Base-by-base conservation (phyloP, 35 echinoderm and acorn worm genomes). In the Acanthaster planci region DNA sequence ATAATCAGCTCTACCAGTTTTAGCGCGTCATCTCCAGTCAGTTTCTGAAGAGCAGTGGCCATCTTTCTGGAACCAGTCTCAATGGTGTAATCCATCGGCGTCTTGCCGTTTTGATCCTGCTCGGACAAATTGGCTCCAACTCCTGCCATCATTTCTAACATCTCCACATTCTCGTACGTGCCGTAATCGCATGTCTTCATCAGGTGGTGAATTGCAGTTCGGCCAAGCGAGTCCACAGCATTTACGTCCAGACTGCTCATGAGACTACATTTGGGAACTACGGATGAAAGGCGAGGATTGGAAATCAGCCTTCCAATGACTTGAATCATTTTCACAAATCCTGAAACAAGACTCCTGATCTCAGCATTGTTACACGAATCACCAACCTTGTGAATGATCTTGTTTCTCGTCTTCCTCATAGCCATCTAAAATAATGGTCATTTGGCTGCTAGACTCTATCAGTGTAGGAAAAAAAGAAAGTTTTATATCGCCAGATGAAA, bases 121-220 rank as follows among this genome's bases (percentile, higher is more conserved):
- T 42, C 37, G 19, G 90, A 82, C 18, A 94, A 60, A 0, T 92
- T 89, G 37, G 86, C 87, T 7, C 89, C 67, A 21, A 93, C 77
- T 39, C 76, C 51, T 22, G 79, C 87, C 4, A 99, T 81, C 15
- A 99, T 47, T 30, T 83, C 50, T 35, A 99, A 64, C 30, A 99
- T 68, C 15, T 90, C 87, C 32, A 88, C 88, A 51, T 94, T 99
- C 77, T 99, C 83, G 55, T 94, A 94, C 0, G 92, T 99, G 23
- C 96, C 96, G 39, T 91, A 87, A 26, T 92, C 86, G n/a, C 85
- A 91, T 2, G 96, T 86, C 36, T 85, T 81, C 60, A 91, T 85
- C 14, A 94, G n/a, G 83, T 99, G 86, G 36, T 99, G 96, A 19
- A 94, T 86, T 37, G 75, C 89, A 34, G 53, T 91, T 38, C 92